Evolutionary conservation across 1,140 invertebrate species (phyloP), one percentile per base, ranked within the genome.

Genomic region (Maconellicoccus hirsutus): DNA sequence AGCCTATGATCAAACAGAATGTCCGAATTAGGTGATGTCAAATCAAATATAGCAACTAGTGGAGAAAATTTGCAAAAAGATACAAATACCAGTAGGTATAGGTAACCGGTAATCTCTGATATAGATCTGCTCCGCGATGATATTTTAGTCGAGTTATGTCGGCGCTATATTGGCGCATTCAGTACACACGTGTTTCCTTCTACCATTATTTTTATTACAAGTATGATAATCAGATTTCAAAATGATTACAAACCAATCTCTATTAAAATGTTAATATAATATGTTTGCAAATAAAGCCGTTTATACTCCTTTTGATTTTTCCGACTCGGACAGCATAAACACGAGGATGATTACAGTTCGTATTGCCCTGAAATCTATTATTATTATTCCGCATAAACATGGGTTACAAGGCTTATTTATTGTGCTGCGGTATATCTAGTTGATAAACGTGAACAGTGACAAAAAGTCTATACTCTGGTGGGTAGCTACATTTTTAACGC

Each of bases 201-300:
- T 52, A 52, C 29, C 42, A 52, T 52, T 8, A 52, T 52, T 52
- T 33, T 52, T 19, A 52, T 52, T 52, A 16, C 42, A 6, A 52
- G 42, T 26, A 25, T 26, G 61, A 66, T 66, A 66, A 66, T 66
- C 25, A 66, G 61, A 66, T 66, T 66, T 26, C 21, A 66, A 66
- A 66, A 66, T 66, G 61, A 66, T 66, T 66, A 66, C 25, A 25
- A 66, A 66, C 61, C 61, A 66, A 66, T 66, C 61, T 66, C 61
- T 66, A 66, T 66, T 66, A 66, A 66, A 66, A 66, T 66, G 61
- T 66, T 66, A 66, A 66, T 66, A 26, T 66, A 66, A 66, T 23
- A 66, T 66, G 25, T 26, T 66, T 26, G 61, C 61, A 66, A 66
- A 66, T 66, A 66, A 66, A 66, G 61, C 61, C 61, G 61, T 66